Conservation (phyloP, 2,888 invertebrate species). For the Drosophila melanosoma region DNA sequence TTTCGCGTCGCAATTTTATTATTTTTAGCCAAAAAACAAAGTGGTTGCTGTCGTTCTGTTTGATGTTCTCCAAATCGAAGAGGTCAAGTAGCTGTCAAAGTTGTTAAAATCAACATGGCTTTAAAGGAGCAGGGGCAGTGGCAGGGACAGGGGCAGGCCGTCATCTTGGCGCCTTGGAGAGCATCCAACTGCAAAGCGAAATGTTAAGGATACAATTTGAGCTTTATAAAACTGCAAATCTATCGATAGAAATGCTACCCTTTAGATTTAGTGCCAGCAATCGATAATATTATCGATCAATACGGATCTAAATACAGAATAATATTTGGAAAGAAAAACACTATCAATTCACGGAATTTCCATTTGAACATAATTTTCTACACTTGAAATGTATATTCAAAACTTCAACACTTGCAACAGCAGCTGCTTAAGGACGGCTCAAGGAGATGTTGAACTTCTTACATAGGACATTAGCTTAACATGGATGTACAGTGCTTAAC, state of each 20-base stretch:
- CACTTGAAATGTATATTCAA: neutral
- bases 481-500: conserved; percentile 24
- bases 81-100: conserved; percentile 23
- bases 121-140: too few species aligned
- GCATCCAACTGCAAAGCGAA: conserved; percentile 5
- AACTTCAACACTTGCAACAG: neutral
- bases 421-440: conserved; percentile 2
- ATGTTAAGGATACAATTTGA: neutral
- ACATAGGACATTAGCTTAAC: conserved; percentile 16
- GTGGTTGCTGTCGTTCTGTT: neutral
- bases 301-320: too few species aligned
- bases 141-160: neutral
- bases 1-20: conserved; percentile 49
- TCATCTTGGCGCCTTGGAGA: conserved; percentile 14
- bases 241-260: neutral
- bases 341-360: neutral
- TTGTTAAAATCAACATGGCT: conserved; percentile 12
- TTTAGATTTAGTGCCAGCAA: too few species aligned
- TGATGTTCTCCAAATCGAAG: conserved; percentile 17
- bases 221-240: neutral
- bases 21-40: conserved; percentile 48
- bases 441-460: conserved; percentile 11
- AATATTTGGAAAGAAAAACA: neutral
- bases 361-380: neutral
- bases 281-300: too few species aligned